Conservation (phyloP, 2,797 vertebrate genomes). For the Platalea minor region DNA sequence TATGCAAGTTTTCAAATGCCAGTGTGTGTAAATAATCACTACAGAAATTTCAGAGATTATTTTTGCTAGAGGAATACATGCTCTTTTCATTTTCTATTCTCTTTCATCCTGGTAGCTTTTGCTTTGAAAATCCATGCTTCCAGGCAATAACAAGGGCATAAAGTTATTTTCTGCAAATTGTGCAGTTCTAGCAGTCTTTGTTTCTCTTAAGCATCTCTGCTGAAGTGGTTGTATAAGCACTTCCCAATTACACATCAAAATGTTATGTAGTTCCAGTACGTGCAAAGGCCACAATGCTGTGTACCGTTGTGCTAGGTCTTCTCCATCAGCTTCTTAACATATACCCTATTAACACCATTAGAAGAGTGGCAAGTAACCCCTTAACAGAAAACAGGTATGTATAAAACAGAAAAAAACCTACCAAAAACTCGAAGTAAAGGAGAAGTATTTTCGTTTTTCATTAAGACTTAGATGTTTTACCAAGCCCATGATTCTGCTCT, state of each 20-base stretch:
- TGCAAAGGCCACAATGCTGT: background rate
- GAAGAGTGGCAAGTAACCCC: background rate
- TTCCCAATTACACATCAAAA: background rate
- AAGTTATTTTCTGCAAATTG: constrained; percentile 51
- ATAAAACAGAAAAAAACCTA: background rate
- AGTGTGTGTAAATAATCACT: background rate
- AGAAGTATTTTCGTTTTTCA: background rate
- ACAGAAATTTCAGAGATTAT: background rate
- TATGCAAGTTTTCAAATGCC: background rate
- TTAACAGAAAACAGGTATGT: background rate
- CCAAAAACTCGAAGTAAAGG: background rate
- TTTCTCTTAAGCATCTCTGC: constrained; percentile 11
- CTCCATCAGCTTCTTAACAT: background rate
- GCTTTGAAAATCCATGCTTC: constrained; percentile 50
- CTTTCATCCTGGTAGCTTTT: constrained; percentile 45
- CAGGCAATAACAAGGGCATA: constrained; percentile 36
- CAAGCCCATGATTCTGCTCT: background rate
- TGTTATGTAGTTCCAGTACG: background rate
- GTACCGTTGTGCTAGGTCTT: background rate
- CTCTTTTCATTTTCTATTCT: constrained; percentile 48
- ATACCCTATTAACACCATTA: background rate
- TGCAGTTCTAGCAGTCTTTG: constrained; percentile 9
- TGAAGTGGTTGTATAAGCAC: background rate
- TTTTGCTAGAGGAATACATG: constrained; percentile 28
- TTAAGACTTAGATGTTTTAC: background rate